phyloP scores from a whole-genome alignment of 2,113 vertebrate species.

The Tachycineta bicolor region DNA sequence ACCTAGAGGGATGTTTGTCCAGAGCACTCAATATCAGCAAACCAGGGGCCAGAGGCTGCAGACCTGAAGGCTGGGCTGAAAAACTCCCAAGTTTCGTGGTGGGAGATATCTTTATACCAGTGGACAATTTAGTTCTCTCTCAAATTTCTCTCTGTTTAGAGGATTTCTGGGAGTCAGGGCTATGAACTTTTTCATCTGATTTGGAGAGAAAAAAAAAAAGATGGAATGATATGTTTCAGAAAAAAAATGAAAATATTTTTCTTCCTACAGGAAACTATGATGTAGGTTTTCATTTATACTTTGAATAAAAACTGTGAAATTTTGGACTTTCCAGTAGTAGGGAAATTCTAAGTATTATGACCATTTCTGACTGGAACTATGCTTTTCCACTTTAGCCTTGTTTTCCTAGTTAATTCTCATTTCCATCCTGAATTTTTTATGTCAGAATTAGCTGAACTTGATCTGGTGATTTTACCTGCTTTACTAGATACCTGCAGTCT shows the following conservation, averaged over 20 bases:
- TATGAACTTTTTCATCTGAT: fast-evolving
- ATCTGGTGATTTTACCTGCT: neutral
- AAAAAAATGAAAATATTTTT: neutral
- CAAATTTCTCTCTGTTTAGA: neutral
- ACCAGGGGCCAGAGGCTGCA: neutral
- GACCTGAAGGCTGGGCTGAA: neutral
- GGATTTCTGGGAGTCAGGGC: neutral
- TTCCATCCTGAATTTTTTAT: neutral
- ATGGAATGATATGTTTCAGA: neutral
- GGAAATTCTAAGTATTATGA: neutral
- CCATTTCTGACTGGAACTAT: neutral
- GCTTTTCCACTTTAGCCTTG: neutral
- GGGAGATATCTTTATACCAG: neutral
- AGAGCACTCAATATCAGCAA: neutral
- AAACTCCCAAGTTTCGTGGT: neutral
- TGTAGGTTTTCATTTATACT: neutral
- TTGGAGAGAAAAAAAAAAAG: neutral
- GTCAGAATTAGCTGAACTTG: neutral
- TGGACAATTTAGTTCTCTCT: neutral
- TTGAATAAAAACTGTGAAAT: neutral
- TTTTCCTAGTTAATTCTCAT: neutral
- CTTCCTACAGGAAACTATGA: neutral
- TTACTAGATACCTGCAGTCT: neutral
- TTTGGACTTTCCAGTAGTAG: neutral
- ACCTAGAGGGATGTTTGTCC: neutral